Conservation (phyloP, 1,140 invertebrate species). For the Bombyx mori region ASM3026992v2 NC_085112.1:7370001-7370500, state of each 20-base stretch:
- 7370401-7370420: too few relatives aligned
- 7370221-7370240: slow-evolving; percentile 50
- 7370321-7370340: slow-evolving; percentile 39
- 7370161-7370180: slow-evolving; percentile 10
- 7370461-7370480: too few relatives aligned
- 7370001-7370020: too few relatives aligned
- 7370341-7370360: slow-evolving; percentile 50
- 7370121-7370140: neutral
- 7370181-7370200: slow-evolving; percentile 33
- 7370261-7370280: slow-evolving; percentile 51
- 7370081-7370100: too few relatives aligned
- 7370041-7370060: too few relatives aligned
- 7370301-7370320: slow-evolving; percentile 30
- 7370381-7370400: too few relatives aligned
- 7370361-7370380: slow-evolving; percentile 15
- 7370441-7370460: too few relatives aligned
- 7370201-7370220: slow-evolving; percentile 49
- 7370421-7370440: too few relatives aligned
- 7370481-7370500: too few relatives aligned
- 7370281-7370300: slow-evolving; percentile 38
- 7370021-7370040: too few relatives aligned
- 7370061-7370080: too few relatives aligned
- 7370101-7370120: neutral
- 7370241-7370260: slow-evolving; percentile 63
- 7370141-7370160: slow-evolving; percentile 6